A percentile compares a stretch with the other conserved stretches of the same genome.
Evolutionary conservation across 1,140 invertebrate genomes (phyloP).

Genomic region (Lordiphosa collinella): DNA sequence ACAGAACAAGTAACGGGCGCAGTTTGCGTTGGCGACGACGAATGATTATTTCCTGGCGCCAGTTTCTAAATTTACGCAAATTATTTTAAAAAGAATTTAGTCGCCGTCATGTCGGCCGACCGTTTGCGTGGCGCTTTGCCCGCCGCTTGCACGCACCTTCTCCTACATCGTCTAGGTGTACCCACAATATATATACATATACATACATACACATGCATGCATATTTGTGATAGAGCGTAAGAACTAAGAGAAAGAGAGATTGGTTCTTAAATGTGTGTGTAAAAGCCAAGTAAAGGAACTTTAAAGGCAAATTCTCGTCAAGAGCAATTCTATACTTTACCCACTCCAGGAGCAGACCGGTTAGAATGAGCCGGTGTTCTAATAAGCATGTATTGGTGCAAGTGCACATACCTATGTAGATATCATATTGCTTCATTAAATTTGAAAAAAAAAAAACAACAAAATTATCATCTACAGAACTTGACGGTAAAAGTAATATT

Average conservation of each 20-base stretch:
- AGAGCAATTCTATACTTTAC: too few relatives aligned
- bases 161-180: constrained; percentile 7
- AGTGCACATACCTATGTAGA: too few relatives aligned
- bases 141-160: constrained; percentile 37
- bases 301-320: too few relatives aligned
- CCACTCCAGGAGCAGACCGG: too few relatives aligned
- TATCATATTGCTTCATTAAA: too few relatives aligned
- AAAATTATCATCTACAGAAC: too few relatives aligned
- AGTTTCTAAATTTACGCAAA: constrained; percentile 77
- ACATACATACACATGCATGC: constrained; percentile 3
- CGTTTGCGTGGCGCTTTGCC: constrained; percentile 45
- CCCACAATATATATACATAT: constrained; percentile 6
- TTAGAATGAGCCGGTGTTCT: too few relatives aligned
- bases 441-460: too few relatives aligned
- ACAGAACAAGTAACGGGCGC: constrained; percentile 29
- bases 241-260: background rate
- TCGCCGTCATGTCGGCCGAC: constrained; percentile 62
- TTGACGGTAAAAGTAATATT: too few relatives aligned
- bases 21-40: constrained; percentile 73
- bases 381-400: background rate
- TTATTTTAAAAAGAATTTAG: constrained; percentile 75
- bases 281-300: too few relatives aligned
- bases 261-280: background rate
- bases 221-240: background rate
- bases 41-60: constrained; percentile 78